A percentile compares a stretch with the other conserved stretches of the same genome.
Evolutionary conservation across 2,797 vertebrate genomes (phyloP).

Genomic region (Novumbra hubbsi): DNA sequence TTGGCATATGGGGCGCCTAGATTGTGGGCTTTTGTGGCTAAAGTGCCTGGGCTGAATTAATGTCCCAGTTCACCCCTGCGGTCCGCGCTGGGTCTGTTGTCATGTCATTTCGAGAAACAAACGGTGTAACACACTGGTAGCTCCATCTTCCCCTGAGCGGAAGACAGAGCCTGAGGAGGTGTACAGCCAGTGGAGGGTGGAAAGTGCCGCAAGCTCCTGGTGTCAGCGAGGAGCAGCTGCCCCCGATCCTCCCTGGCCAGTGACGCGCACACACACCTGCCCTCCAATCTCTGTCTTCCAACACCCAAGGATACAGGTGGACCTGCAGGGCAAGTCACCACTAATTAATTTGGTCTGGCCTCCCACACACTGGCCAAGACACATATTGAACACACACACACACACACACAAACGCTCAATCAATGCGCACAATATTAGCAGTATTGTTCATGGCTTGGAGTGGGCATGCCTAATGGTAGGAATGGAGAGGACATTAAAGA

Average conservation of each 20-base stretch:
- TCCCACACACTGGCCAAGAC: background rate
- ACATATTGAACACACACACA: background rate
- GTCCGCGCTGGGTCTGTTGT: background rate
- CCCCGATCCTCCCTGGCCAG: conserved; percentile 30
- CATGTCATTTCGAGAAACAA: too few relatives aligned
- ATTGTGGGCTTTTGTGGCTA: too few relatives aligned
- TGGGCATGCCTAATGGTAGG: background rate
- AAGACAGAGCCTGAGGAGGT: conserved; percentile 38
- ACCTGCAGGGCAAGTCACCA: conserved; percentile 11
- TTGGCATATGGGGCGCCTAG: too few relatives aligned
- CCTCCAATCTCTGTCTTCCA: background rate
- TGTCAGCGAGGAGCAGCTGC: conserved; percentile 37
- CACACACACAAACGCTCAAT: background rate
- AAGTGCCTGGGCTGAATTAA: too few relatives aligned
- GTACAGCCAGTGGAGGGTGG: conserved; percentile 47
- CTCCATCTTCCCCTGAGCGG: background rate
- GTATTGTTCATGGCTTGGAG: too few relatives aligned
- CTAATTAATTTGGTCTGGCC: background rate
- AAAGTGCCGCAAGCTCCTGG: conserved; percentile 47
- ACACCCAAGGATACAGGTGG: background rate
- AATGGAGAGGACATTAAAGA: background rate
- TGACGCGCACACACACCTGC: conserved; percentile 3
- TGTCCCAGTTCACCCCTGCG: too few relatives aligned
- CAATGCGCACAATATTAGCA: background rate
- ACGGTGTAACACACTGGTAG: background rate